A percentile compares a stretch with the other conserved stretches of the same genome.
These are phyloP conservation scores for Cyanoderma ruficeps DNA, from an alignment of 2,113 vertebrate genomes.

Conservation along the genomic window DNA sequence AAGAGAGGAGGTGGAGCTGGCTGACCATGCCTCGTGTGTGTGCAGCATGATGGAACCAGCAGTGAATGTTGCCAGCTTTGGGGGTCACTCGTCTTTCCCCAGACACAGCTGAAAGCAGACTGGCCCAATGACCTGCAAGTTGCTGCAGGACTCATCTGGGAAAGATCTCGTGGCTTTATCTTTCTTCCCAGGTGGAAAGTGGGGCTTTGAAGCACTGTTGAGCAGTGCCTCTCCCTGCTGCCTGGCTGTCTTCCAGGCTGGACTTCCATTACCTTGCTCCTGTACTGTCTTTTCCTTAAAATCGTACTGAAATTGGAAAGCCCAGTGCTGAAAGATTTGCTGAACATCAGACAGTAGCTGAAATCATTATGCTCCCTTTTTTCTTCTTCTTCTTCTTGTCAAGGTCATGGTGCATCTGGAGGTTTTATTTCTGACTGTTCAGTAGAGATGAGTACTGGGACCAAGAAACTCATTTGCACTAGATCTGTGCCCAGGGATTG, in stretches of 20 bases:
- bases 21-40: background rate
- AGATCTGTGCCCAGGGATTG: background rate
- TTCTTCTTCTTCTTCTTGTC: background rate
- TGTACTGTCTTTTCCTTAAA: background rate
- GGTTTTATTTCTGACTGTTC: background rate
- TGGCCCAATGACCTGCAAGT: background rate
- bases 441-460: background rate
- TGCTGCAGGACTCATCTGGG: background rate
- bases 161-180: background rate
- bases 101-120: background rate
- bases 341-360: background rate
- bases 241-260: background rate
- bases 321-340: background rate
- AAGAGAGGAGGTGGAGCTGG: background rate
- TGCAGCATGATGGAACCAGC: fast-evolving
- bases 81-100: background rate
- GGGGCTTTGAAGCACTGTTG: background rate
- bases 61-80: background rate
- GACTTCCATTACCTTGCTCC: background rate
- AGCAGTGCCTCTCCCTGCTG: background rate
- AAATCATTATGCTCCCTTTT: background rate
- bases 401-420: background rate
- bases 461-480: background rate
- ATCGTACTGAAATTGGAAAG: background rate
- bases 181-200: background rate